phyloP scores from a whole-genome alignment of 2,797 vertebrate species.

The Syngnathus acus region DNA sequence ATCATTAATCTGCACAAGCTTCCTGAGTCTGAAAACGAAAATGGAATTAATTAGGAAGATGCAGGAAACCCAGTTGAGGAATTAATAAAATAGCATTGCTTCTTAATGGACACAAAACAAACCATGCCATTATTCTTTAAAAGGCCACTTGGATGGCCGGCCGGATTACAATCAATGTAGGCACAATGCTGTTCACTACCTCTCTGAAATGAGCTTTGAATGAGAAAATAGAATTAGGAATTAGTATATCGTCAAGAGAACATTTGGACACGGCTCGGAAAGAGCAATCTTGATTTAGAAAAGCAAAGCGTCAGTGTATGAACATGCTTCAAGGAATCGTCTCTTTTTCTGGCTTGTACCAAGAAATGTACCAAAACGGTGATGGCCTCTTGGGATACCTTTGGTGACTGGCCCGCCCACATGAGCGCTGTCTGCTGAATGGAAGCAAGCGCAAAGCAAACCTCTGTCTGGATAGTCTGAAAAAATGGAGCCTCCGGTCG shows the following conservation, averaged over 20 bases:
- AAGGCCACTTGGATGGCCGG: slow-evolving; percentile 59
- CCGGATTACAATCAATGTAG: slow-evolving; percentile 63
- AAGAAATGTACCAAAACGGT: too few species aligned
- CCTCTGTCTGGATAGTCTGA: too few species aligned
- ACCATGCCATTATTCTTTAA: slow-evolving; percentile 69
- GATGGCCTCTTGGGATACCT: too few species aligned
- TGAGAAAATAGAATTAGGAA: slow-evolving; percentile 74
- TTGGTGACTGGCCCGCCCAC: not conserved
- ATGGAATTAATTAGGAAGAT: slow-evolving; percentile 81
- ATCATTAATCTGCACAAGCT: slow-evolving; percentile 78
- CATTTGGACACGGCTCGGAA: slow-evolving; percentile 12
- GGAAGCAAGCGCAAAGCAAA: too few species aligned
- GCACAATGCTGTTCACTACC: slow-evolving; percentile 55
- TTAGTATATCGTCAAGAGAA: slow-evolving; percentile 44
- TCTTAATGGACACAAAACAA: slow-evolving; percentile 77
- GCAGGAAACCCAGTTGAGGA: slow-evolving; percentile 77
- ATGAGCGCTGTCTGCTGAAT: too few species aligned
- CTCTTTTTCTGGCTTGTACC: too few species aligned
- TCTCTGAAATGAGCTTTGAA: slow-evolving; percentile 70
- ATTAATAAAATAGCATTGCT: slow-evolving; percentile 78
- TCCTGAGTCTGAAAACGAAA: slow-evolving; percentile 72
- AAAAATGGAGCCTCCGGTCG: too few species aligned
- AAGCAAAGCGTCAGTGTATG: too few species aligned
- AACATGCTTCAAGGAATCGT: not conserved
- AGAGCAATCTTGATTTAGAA: too few species aligned